Evolutionary conservation across 2,113 vertebrate species (phyloP).

Genomic region (Saimiri boliviensis): DNA sequence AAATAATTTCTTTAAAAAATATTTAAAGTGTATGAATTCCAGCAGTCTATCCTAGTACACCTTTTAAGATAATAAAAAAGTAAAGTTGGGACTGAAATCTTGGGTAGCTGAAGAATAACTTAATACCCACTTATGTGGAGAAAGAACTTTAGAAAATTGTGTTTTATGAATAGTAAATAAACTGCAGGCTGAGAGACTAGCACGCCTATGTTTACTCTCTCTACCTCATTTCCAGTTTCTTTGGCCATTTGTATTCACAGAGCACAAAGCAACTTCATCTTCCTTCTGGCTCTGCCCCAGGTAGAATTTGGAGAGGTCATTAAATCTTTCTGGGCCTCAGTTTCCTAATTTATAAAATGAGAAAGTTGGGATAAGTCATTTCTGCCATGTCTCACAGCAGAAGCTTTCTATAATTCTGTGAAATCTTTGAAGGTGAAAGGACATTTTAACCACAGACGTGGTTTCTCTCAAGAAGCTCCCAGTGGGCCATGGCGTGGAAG

Average conservation of each 20-base stretch:
- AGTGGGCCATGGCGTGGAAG: not conserved
- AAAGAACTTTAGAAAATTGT: not conserved
- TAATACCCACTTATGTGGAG: not conserved
- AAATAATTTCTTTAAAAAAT: not conserved
- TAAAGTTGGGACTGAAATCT: not conserved
- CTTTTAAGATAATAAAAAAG: not conserved
- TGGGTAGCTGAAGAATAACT: not conserved
- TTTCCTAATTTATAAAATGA: constrained; percentile 25
- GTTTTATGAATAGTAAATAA: not conserved
- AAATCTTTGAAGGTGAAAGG: not conserved
- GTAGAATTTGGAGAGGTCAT: not conserved
- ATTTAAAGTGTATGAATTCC: not conserved
- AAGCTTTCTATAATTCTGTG: not conserved
- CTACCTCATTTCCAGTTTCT: not conserved
- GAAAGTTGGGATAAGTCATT: not conserved
- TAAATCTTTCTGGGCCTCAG: not conserved
- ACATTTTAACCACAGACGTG: not conserved
- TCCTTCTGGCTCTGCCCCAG: not conserved
- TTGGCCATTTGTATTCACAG: not conserved
- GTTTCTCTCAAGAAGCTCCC: not conserved
- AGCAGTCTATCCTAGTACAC: not conserved
- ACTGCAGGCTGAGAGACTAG: not conserved
- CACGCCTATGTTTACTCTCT: not conserved
- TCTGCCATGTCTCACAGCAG: not conserved
- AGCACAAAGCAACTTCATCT: not conserved